Base-by-base conservation (phyloP, 2,797 vertebrate genomes). In the Danio kyathit region DNA sequence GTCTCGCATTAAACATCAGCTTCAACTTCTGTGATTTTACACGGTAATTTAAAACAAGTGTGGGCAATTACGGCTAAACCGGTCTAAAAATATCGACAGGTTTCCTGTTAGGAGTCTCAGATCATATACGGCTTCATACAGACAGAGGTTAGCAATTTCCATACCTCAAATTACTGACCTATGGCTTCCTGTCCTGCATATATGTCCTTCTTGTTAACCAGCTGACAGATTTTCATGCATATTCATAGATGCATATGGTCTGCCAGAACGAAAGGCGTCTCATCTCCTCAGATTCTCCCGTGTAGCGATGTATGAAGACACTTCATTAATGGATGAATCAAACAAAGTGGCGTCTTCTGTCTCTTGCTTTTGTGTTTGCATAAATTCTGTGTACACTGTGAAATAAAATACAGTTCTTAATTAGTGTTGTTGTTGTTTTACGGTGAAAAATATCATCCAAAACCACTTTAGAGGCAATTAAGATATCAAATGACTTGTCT, bases 201-300 rank as follows among this genome's bases (percentile, higher is more conserved):
- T 89, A 89, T 91, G 86, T 87, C 71, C 60, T 38, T 74, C 88
- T 89, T 90, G 88, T 89, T 92, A 89, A 88, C 87, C 88, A 90
- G 87, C 82, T 90, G 92, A 93, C 93, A 94, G 92, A 89, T 94
- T 94, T 86, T 86, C 89, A 94, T 95, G 92, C 90, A 94, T 94
- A 94, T 94, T 95, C 93, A 95, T 95, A 88, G 71, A 83, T 90
- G 86, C 92, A 94, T 92, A 94, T 94, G 94, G 92, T 88, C 88
- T 80, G 61, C 87, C 90, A 90, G 89, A 93, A 91, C 87, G 87
- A 91, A 87, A 89, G 88, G 90, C 89, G 89, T 91, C 93, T 91
- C 83, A 87, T 91, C 87, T 85, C 88, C 85, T 86, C 87, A 88
- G 86, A 86, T 17, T 73, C 38, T 5, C 2, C 6, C 2, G 5